Base-by-base conservation (phyloP, 2,888 invertebrate genomes). In the Napeogenes inachia region DNA sequence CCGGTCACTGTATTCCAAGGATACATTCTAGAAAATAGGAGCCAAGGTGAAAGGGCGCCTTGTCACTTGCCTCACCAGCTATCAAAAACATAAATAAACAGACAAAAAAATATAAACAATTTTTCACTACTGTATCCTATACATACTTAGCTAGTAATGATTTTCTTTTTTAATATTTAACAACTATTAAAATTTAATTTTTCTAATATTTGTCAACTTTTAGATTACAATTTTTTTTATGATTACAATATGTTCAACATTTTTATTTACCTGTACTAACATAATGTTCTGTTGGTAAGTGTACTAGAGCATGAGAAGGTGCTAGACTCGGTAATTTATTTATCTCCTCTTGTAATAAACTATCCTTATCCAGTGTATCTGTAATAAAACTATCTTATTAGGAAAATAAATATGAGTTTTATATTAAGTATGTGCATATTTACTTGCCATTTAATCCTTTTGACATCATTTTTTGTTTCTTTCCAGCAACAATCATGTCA, bases 401-500 rank as follows among this genome's bases (percentile, higher is more conserved):
- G 35, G 12, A 42, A 76, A 76, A 54, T 62, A 32, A 62, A 35
- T 50, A 30, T 30, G 6, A 56, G 10, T 8, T 60, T 33, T 32
- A 46, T 56, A 33, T 21, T 21, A 21, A 21, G 10, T 42, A 42
- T 42, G 12, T 42, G 10, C 13, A 35, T 13, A 62, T 13, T 60
- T 53, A 64, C 69, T 71, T 73, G 78, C 85, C 70, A 65, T 73
- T 74, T 56, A 89, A 73, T 56, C 92, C 92, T 72, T 89, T 85
- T 13, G 87, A 91, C 45, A 92, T 71, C 38, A 94, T 78, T 77
- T 95, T 94, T 75, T 94, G 93, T 68, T 91, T 91, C 80, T 97
- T 97, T 0, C 97, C 97, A 65, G 93, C 92, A 21, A 96, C 87
- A 68, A 98, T 97, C 76, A 93, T 92, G 66, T 95, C 94, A 62